These are phyloP conservation scores for Chanos chanos DNA, from an alignment of 2,797 vertebrate species.

Conservation along the genomic window DNA sequence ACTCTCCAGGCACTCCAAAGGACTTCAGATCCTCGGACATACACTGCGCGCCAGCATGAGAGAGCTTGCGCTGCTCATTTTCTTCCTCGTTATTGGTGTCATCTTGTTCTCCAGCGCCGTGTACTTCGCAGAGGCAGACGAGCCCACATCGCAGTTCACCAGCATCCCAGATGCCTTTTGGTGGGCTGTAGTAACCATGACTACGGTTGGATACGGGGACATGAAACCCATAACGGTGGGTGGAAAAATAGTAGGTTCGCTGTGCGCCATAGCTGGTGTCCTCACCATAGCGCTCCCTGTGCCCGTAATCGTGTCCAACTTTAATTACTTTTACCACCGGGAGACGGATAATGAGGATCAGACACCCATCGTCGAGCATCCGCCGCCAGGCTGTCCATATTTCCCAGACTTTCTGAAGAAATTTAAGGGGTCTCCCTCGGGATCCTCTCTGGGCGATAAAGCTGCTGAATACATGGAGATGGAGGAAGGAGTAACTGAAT, in stretches of 20 bases:
- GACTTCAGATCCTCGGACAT: slow-evolving; percentile 96
- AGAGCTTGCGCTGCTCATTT: slow-evolving; percentile 95
- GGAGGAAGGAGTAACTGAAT: slow-evolving; percentile 97
- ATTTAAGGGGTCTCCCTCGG: slow-evolving; percentile 85
- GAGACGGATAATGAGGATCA: slow-evolving; percentile 97
- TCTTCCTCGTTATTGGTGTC: slow-evolving; percentile 97
- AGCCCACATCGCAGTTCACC: slow-evolving; percentile 93
- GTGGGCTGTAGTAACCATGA: slow-evolving; percentile 99
- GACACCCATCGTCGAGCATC: slow-evolving; percentile 80
- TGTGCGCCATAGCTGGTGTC: slow-evolving; percentile 97
- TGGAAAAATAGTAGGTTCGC: slow-evolving; percentile 96
- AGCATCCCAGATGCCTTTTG: slow-evolving; percentile 99
- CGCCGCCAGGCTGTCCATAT: slow-evolving; percentile 77
- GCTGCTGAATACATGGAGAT: slow-evolving; percentile 95
- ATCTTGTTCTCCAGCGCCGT: slow-evolving; percentile 99
- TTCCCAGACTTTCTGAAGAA: slow-evolving; percentile 91
- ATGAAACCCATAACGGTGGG: slow-evolving; percentile 99
- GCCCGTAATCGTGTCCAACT: slow-evolving; percentile 99
- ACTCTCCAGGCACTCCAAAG: slow-evolving; percentile 95
- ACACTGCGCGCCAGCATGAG: slow-evolving; percentile 96
- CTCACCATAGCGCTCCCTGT: slow-evolving; percentile 97
- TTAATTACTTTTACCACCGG: slow-evolving; percentile 99
- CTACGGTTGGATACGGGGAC: slow-evolving; percentile 98
- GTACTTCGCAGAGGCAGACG: slow-evolving; percentile 96
- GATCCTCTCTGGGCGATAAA: slow-evolving; percentile 91